Base-by-base conservation (phyloP, 1,140 invertebrate genomes). In the Harlomillsia oculata region DNA sequence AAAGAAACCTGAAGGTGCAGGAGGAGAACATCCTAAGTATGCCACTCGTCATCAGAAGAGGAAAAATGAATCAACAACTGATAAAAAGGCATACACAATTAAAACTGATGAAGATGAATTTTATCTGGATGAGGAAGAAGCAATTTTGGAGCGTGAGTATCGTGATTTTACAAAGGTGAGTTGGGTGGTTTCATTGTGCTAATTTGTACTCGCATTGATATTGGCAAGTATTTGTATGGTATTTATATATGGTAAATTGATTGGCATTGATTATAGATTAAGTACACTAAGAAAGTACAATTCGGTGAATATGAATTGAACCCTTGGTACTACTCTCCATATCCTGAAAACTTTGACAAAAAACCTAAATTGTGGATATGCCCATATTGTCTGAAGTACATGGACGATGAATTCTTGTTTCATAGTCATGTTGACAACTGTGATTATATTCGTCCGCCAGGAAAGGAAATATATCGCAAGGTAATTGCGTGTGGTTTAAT, bases 281-380 rank as follows among this genome's bases (percentile, higher is more conserved):
- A 98, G 77, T 98, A 98, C 68, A 97, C 99, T 64, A 93, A 99
- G 68, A 83, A 82, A 70, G 86, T 98, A 65, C 90, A 97, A 75
- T 32, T 98, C 68, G 95, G 95, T 4, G 78, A 85, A 70, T 97
- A 91, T 74, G 94, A 97, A 76, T 96, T 99, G 43, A 93, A 97
- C 69, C 94, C 94, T 14, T 99, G 95, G 94, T 99, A 99, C 72
- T 97, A 96, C 68, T 97, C 92, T 67, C 95, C 95, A 0, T 98
- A 93, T 72, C 94, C 95, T 3, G 93, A 96, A 59, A 92, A 97
- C 68, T 98, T 96, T 73, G 89, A 92, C 0, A 90, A 92, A 74
- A 86, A 89, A 59, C 80, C 86, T 0, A 96, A 94, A 70, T 74
- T 98, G 6, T 99, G 88, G 81, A 89, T 98, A 25, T 98, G 94